phyloP scores from a whole-genome alignment of 2,113 vertebrate genomes.

The Bufo bufo region DNA sequence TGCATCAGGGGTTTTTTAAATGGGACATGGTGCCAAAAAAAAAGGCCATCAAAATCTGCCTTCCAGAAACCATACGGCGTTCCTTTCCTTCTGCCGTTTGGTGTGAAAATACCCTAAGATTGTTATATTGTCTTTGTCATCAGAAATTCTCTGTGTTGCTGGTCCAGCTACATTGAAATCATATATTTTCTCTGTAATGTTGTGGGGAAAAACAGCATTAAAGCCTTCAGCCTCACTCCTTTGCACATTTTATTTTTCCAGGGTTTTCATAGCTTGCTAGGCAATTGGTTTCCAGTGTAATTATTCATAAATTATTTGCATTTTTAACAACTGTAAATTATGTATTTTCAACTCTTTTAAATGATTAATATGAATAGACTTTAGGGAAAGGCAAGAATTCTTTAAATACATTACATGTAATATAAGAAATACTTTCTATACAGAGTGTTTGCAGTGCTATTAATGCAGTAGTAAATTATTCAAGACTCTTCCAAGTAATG shows the following conservation, averaged over 20 bases:
- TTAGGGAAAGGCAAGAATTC: not conserved
- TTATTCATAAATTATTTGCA: not conserved
- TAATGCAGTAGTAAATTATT: conserved; percentile 40
- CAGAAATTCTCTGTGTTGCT: too few relatives aligned
- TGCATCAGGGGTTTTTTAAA: too few relatives aligned
- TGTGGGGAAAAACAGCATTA: too few relatives aligned
- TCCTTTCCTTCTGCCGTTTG: too few relatives aligned
- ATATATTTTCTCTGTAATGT: too few relatives aligned
- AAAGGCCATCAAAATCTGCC: too few relatives aligned
- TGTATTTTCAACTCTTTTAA: not conserved
- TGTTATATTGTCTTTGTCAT: too few relatives aligned
- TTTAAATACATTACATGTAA: not conserved
- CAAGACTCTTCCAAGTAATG: conserved; percentile 20
- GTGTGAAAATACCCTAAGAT: too few relatives aligned
- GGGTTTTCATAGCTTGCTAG: not conserved
- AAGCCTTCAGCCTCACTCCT: not conserved
- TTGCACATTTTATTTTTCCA: not conserved
- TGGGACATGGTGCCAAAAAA: too few relatives aligned
- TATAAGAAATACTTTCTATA: not conserved
- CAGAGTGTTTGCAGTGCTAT: conserved; percentile 16
- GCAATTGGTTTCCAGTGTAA: not conserved
- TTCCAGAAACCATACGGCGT: too few relatives aligned
- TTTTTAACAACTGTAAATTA: not conserved
- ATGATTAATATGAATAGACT: not conserved
- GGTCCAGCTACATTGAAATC: too few relatives aligned